Evolutionary conservation across 2,888 invertebrate species (phyloP), one percentile per base, ranked within the genome.

Genomic region (Ganaspis brasiliensis): DNA sequence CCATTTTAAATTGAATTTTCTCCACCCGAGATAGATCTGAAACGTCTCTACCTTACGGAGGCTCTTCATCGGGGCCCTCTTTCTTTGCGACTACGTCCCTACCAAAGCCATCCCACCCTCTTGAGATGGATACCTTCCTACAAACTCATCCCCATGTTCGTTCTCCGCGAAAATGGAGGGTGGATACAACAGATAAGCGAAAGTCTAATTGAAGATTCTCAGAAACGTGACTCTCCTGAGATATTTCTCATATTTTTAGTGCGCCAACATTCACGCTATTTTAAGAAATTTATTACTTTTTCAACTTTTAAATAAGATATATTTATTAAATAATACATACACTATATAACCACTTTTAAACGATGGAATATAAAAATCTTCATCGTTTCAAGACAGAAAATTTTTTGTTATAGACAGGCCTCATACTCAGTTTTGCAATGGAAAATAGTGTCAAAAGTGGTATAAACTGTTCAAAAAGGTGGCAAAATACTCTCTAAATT

Each of bases 1-100:
- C 90, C 91, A 90, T 90, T 90, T 91, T 90, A 90, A 90, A 90
- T 91, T 89, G 87, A 89, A 90, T 91, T 90, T 90, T 91, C 89
- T 90, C 89, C 89, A 89, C 90, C 90, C 90, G 89, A 89, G 88
- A 89, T 90, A 90, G 90, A 89, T 89, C 89, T 88, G 89, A 89
- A 89, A 89, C 88, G 87, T 90, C 89, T 89, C 89, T 87, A 86
- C 84, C 88, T 87, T 84, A 83, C 84, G 83, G 82, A 80, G 81
- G 84, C 82, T 82, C 83, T 84, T 81, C 77, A 73, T 72, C 80
- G 79, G 79, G 81, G 81, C 83, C 84, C 81, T 83, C 83, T 86
- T 87, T 84, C 85, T 84, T 83, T 82, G 78, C 81, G 78, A 79
- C 78, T 72, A 72, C 80, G 59, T 79, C 76, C 77, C 78, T 76